phyloP scores from a whole-genome alignment of 2,113 vertebrate species.

The Mugil cephalus region DNA sequence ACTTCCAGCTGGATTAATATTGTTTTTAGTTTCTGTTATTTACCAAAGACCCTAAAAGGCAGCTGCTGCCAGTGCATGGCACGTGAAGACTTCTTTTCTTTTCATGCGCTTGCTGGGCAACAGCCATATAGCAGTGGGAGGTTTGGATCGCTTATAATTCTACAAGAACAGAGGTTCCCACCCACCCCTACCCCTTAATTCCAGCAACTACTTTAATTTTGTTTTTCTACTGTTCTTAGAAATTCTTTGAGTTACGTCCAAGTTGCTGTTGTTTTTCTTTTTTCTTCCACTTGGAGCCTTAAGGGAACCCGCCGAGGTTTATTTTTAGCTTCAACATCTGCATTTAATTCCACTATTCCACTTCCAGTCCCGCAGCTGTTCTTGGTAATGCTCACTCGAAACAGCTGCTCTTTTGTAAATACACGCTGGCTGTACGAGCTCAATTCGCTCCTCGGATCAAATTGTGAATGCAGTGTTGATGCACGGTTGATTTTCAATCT shows the following conservation, averaged over 20 bases:
- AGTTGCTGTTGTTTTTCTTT: slow-evolving; percentile 34
- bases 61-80: slow-evolving; percentile 76
- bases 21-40: slow-evolving; percentile 60
- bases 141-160: slow-evolving; percentile 80
- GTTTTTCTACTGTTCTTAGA: slow-evolving; percentile 7
- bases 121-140: slow-evolving; percentile 82
- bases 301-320: slow-evolving; percentile 41
- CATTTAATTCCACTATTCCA: slow-evolving; percentile 33
- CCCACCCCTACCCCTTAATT: slow-evolving; percentile 53
- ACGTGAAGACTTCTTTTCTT: slow-evolving; percentile 50
- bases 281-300: slow-evolving; percentile 22
- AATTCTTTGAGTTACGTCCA: slow-evolving; percentile 21
- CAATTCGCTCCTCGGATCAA: slow-evolving; percentile 25
- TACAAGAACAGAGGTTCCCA: slow-evolving; percentile 53
- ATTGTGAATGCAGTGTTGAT: slow-evolving; percentile 27
- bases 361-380: slow-evolving; percentile 64
- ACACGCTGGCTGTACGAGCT: background rate
- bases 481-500: slow-evolving; percentile 4
- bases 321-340: slow-evolving; percentile 76
- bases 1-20: slow-evolving; percentile 70
- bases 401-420: slow-evolving; percentile 51
- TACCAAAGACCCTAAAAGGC: slow-evolving; percentile 65
- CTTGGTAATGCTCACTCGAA: slow-evolving; percentile 34
- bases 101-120: slow-evolving; percentile 71
- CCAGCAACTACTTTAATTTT: slow-evolving; percentile 39